A percentile compares a stretch with the other conserved stretches of the same genome.
These are phyloP conservation scores for Bucorvus abyssinicus DNA, from an alignment of 2,797 vertebrate species.

Conservation along the genomic window DNA sequence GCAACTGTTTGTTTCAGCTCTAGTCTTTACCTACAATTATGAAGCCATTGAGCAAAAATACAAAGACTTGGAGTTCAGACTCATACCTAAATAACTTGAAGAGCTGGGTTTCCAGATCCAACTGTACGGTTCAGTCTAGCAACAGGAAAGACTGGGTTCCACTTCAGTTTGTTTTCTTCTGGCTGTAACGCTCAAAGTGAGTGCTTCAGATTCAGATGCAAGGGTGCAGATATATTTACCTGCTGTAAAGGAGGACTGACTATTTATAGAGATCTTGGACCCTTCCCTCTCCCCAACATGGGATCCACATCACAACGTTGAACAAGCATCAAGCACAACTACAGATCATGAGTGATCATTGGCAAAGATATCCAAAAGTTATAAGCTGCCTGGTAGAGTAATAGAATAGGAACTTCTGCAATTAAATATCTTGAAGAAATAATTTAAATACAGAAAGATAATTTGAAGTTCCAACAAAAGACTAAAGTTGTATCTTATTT, in stretches of 20 bases:
- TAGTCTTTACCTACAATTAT: slow-evolving; percentile 16
- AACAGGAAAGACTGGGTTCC: not conserved
- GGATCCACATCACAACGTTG: not conserved
- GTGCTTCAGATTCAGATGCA: not conserved
- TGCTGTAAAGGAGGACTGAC: not conserved
- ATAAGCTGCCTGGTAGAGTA: not conserved
- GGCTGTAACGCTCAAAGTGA: not conserved
- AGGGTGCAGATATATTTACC: not conserved
- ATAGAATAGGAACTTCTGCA: not conserved
- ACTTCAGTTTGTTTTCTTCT: not conserved
- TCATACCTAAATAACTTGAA: not conserved
- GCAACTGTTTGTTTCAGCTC: not conserved
- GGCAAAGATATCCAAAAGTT: too few relatives aligned
- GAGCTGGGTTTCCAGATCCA: not conserved
- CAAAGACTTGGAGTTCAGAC: not conserved
- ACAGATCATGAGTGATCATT: accelerated
- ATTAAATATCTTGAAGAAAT: not conserved
- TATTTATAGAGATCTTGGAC: not conserved
- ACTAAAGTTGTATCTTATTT: not conserved
- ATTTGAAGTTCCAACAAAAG: not conserved
- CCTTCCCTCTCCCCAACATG: accelerated
- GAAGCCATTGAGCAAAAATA: not conserved
- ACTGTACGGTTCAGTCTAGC: not conserved
- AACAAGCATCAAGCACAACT: not conserved
- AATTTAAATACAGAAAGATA: not conserved